These are phyloP conservation scores for Lophura nycthemera DNA, from an alignment of 2,113 vertebrate genomes.

Conservation along the genomic window DNA sequence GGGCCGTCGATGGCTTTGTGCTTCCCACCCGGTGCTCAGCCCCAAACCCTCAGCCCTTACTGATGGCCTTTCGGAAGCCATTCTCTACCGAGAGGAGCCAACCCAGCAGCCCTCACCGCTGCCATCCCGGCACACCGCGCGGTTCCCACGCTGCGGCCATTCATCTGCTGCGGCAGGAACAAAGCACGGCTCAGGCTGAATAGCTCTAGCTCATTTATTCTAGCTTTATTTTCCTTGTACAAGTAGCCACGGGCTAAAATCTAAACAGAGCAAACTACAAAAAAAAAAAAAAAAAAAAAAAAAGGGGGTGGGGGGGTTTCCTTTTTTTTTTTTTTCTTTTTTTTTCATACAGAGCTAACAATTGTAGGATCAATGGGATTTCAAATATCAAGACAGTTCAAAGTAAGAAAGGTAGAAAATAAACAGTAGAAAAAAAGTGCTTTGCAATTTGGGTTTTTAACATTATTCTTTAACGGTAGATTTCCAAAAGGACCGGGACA, in stretches of 20 bases:
- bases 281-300: background rate
- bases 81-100: background rate
- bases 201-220: constrained; percentile 53
- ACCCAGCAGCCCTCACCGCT: background rate
- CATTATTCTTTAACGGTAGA: background rate
- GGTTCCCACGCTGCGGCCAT: background rate
- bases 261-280: constrained; percentile 75
- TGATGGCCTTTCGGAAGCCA: background rate
- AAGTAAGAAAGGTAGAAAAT: constrained; percentile 64
- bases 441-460: constrained; percentile 57
- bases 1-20: too few relatives aligned
- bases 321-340: background rate
- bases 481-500: constrained; percentile 12
- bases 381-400: constrained; percentile 51
- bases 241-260: constrained; percentile 76
- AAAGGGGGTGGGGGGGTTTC: too few relatives aligned
- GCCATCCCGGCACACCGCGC: background rate
- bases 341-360: constrained; percentile 65
- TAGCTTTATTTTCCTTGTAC: constrained; percentile 71
- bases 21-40: too few relatives aligned
- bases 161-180: background rate
- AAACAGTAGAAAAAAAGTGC: constrained; percentile 70
- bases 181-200: background rate
- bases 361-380: constrained; percentile 70
- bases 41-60: background rate